These are phyloP conservation scores for Sarcophaga bullata DNA, from an alignment of 1,140 invertebrate species.

Conservation along the genomic window DNA sequence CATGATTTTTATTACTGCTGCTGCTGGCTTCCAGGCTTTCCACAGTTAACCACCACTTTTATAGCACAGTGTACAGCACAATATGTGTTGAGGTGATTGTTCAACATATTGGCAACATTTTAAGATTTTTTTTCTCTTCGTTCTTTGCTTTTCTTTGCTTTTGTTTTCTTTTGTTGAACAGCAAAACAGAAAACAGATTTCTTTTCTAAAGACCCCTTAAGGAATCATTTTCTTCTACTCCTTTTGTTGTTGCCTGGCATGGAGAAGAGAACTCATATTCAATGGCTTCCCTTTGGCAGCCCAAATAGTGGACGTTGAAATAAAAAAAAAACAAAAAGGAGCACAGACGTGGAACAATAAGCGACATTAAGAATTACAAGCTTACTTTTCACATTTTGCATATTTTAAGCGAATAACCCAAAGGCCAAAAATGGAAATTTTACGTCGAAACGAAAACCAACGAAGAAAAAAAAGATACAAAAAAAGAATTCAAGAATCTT, in stretches of 20 bases:
- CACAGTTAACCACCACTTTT: background rate
- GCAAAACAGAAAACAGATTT: background rate
- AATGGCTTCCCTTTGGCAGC: too few relatives aligned
- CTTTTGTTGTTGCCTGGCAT: background rate
- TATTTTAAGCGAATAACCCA: slow-evolving; percentile 27
- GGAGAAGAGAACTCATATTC: too few relatives aligned
- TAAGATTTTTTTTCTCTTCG: background rate
- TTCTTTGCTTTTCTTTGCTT: background rate
- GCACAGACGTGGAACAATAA: background rate
- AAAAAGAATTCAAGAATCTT: too few relatives aligned
- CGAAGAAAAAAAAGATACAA: background rate
- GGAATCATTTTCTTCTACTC: background rate
- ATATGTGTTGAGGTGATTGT: too few relatives aligned
- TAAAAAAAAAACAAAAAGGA: too few relatives aligned
- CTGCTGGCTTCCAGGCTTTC: background rate
- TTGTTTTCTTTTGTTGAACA: background rate
- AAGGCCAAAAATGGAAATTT: slow-evolving; percentile 38
- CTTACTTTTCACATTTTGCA: slow-evolving; percentile 36
- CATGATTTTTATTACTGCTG: too few relatives aligned
- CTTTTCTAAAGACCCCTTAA: slow-evolving; percentile 21
- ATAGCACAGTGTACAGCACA: too few relatives aligned
- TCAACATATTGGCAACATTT: background rate
- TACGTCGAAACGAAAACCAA: slow-evolving; percentile 23
- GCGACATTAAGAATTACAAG: slow-evolving; percentile 24
- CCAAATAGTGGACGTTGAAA: too few relatives aligned